A percentile compares a stretch with the other conserved stretches of the same genome.
phyloP scores from a whole-genome alignment of 2,113 vertebrate genomes.

The Pluvialis apricaria region DNA sequence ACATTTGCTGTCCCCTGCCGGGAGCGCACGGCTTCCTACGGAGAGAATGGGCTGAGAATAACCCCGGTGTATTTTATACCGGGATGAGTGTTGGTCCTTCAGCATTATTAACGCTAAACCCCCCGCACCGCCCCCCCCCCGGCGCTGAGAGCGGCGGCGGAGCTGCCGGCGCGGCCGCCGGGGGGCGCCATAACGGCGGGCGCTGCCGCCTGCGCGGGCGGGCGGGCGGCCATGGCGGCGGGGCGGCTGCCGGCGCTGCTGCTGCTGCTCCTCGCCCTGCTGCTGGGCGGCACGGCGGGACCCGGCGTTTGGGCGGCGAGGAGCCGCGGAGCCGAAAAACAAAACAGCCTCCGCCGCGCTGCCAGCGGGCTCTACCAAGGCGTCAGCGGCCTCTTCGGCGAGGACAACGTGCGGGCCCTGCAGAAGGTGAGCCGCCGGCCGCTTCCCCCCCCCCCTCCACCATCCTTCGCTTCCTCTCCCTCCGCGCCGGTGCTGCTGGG shows the following conservation, averaged over 20 bases:
- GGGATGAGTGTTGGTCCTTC: too few species aligned
- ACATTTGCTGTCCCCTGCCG: too few species aligned
- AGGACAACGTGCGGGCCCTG: conserved; percentile 87
- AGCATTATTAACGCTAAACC: too few species aligned
- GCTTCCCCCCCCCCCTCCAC: background rate
- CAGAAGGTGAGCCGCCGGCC: conserved; percentile 80
- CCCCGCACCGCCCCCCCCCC: background rate
- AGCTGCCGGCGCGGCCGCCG: background rate
- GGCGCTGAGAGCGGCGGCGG: background rate
- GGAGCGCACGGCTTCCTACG: too few species aligned
- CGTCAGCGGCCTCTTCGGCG: conserved; percentile 84
- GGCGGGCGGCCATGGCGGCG: background rate
- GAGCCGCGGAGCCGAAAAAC: conserved; percentile 76
- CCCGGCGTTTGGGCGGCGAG: conserved; percentile 75
- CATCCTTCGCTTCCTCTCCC: background rate
- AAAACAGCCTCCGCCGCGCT: conserved; percentile 84
- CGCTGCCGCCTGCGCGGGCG: background rate
- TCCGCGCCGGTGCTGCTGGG: background rate
- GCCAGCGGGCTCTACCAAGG: conserved; percentile 85
- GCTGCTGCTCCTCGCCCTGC: conserved; percentile 12
- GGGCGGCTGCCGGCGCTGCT: background rate
- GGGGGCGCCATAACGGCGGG: background rate
- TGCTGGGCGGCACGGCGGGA: conserved; percentile 56
- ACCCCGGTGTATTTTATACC: too few species aligned
- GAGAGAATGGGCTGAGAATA: too few species aligned